Base-by-base conservation (phyloP, 2,888 invertebrate species). In the Ganaspis brasiliensis region DNA sequence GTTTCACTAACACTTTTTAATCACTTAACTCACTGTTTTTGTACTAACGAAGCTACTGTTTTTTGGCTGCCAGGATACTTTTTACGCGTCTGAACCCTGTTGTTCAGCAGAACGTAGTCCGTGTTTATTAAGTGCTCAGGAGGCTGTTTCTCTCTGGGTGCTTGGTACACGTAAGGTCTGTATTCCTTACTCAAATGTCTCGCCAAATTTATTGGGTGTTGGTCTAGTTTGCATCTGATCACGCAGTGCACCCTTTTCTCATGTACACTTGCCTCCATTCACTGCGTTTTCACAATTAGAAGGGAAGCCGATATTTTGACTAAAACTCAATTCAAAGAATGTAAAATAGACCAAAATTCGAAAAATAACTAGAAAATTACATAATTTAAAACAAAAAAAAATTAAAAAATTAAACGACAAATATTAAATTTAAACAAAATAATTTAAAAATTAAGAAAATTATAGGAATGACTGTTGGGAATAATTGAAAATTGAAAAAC, bases 101-200 rank as follows among this genome's bases (percentile, higher is more conserved):
- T 87, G 89, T 89, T 88, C 90, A 88, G 89, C 90, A 84, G 87
- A 87, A 87, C 86, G 87, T 89, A 88, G 89, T 87, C 95, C 95
- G 94, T 95, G 95, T 94, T 96, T 97, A 94, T 95, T 97, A 93
- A 97, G 96, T 93, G 96, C 96, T 94, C 96, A 96, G 95, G 97
- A 97, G 95, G 97, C 97, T 94, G 96, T 97, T 94, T 96, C 97
- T 93, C 95, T 97, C 93, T 97, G 97, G 97, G 96, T 96, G 93
- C 96, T 97, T 94, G 96, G 96, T 94, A 96, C 96, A 94, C 95
- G 97, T 94, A 97, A 97, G 97, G 97, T 97, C 95, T 94, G 94
- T 93, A 91, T 89, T 85, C 81, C 87, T 82, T 85, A 81, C 84
- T 82, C 79, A 77, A 83, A 81, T 82, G 87, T 82, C 83, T 79